phyloP scores from a whole-genome alignment of 35 echinoderm and acorn worm species.

The Hemicentrotus pulcherrimus region DNA sequence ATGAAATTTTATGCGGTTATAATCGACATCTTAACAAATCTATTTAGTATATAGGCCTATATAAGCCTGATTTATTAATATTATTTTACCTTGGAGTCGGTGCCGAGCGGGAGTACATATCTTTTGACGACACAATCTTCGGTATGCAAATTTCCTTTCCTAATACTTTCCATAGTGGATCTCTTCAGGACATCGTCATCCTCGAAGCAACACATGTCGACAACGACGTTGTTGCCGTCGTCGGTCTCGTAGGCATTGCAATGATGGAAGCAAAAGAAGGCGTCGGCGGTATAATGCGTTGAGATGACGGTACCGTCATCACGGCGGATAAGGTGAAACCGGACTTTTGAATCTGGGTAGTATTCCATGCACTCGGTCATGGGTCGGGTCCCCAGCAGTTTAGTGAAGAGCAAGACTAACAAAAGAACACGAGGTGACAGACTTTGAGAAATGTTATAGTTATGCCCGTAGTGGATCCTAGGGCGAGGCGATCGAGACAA shows the following conservation, averaged over 20 bases:
- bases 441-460: too few relatives aligned
- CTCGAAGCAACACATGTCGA: constrained; percentile 72
- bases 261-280: constrained; percentile 88
- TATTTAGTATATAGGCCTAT: too few relatives aligned
- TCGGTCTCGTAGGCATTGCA: constrained; percentile 82
- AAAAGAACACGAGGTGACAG: too few relatives aligned
- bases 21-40: too few relatives aligned
- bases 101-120: neutral
- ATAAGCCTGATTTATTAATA: too few relatives aligned
- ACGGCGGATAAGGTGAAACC: constrained; percentile 60
- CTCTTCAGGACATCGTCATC: constrained; percentile 45
- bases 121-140: neutral
- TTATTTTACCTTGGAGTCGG: neutral
- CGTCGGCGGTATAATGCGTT: constrained; percentile 62
- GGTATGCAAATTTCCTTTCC: neutral
- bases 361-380: constrained; percentile 39
- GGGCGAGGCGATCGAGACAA: too few relatives aligned
- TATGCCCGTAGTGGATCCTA: too few relatives aligned
- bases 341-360: neutral
- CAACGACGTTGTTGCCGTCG: constrained; percentile 53
- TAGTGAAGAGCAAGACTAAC: too few relatives aligned
- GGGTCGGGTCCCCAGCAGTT: neutral
- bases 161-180: constrained; percentile 39
- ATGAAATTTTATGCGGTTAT: too few relatives aligned
- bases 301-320: constrained; percentile 53